Conservation (phyloP, 1,140 invertebrate species). For the Drosophila santomea region DNA sequence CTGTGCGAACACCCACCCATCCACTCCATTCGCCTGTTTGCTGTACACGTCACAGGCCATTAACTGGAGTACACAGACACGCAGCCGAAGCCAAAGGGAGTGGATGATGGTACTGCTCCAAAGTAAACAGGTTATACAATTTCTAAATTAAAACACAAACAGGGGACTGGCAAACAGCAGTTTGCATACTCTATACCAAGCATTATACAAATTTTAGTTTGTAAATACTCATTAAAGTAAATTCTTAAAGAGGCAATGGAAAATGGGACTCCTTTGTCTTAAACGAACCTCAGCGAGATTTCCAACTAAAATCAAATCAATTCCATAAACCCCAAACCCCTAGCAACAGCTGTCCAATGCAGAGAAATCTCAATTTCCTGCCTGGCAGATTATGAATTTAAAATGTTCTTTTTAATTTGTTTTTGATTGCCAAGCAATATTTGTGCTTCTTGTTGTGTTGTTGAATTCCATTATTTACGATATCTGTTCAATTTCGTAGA, state of each 20-base stretch:
- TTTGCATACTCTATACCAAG: constrained; percentile 1
- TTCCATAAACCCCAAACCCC: constrained; percentile 1
- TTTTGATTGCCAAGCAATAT: constrained; percentile 64
- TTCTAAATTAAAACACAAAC: constrained; percentile 72
- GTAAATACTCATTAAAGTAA: too few species aligned
- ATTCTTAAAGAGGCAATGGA: too few species aligned
- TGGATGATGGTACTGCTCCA: constrained; percentile 22
- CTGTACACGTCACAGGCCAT: constrained; percentile 48
- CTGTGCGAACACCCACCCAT: neutral
- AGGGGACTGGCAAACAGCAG: constrained; percentile 28
- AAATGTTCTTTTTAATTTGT: constrained; percentile 60
- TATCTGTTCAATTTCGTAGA: constrained; percentile 44
- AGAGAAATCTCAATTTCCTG: constrained; percentile 46
- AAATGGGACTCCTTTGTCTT: constrained; percentile 27
- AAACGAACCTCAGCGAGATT: constrained; percentile 18
- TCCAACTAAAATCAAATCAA: constrained; percentile 35
- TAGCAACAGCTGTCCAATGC: constrained; percentile 19
- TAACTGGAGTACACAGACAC: constrained; percentile 51
- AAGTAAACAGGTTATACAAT: constrained; percentile 66
- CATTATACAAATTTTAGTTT: neutral
- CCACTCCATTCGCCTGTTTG: neutral
- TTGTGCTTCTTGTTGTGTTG: constrained; percentile 42
- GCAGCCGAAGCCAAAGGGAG: constrained; percentile 5
- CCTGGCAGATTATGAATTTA: constrained; percentile 63
- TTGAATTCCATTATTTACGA: constrained; percentile 49